Evolutionary conservation across 2,888 invertebrate species (phyloP), one percentile per base, ranked within the genome.

Genomic region (Muscina levida): DNA sequence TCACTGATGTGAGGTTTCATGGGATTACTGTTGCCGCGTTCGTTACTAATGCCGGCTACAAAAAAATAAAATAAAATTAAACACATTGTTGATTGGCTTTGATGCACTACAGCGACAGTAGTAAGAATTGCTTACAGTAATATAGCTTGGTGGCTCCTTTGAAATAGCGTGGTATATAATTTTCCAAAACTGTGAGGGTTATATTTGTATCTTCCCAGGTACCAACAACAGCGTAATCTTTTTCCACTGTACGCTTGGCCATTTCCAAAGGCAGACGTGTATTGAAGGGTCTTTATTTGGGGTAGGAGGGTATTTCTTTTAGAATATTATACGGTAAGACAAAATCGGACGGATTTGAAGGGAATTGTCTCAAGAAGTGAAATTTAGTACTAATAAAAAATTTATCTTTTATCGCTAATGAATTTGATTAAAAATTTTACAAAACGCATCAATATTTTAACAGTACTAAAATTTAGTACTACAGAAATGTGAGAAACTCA

Each of bases 1-100:
- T 96, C 95, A 19, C 94, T 94, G 2, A 97, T 96, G 0, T 95
- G 94, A 0, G 97, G 96, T 87, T 97, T 97, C 92, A 96, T 97
- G 37, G 94, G 93, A 89, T 97, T 97, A 79, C 93, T 92, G 90
- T 97, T 96, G 85, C 95, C 94, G 57, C 93, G 93, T 84, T 93
- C 93, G 1, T 65, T 8, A 70, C 85, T 66, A 2, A 89, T 59
- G 8, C 86, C 87, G 82, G 87, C 89, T 89, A 83, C 6, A 87
- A 87, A 46, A 44, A 22, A 31, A 24, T 17, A 42, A 46, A 22
- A 71, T 15, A 31, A 31, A 26, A 17, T 13, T 5, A 39, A n/a
- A n/a, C n/a, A n/a, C n/a, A n/a, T n/a, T n/a, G n/a, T n/a, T n/a
- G n/a, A n/a, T n/a, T n/a, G n/a, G n/a, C n/a, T n/a, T n/a, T n/a